phyloP scores from a whole-genome alignment of 1,140 invertebrate species.

The Apis florea region DNA sequence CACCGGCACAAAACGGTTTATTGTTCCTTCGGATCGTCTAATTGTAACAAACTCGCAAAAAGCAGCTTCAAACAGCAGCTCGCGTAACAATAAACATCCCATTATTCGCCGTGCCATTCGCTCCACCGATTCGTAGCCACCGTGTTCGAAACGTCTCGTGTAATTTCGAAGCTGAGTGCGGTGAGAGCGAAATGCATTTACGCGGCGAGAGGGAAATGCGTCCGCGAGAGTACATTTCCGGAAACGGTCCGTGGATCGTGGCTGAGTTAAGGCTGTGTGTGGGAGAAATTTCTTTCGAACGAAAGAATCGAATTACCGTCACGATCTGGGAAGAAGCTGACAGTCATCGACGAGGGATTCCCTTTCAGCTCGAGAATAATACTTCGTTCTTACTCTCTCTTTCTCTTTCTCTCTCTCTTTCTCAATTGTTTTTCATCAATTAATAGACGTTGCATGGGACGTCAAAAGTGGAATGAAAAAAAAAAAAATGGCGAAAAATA shows the following conservation, averaged over 20 bases:
- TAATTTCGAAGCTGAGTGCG: neutral
- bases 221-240: conserved; percentile 10
- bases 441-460: too few relatives aligned
- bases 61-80: neutral
- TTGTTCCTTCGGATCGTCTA: neutral
- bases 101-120: neutral
- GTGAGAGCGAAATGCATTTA: neutral
- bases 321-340: neutral
- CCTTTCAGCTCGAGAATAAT: conserved; percentile 19
- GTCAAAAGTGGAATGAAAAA: too few relatives aligned
- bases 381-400: neutral
- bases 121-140: neutral
- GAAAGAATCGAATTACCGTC: conserved; percentile 39
- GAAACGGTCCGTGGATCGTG: neutral
- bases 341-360: neutral
- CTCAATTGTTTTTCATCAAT: neutral
- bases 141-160: neutral
- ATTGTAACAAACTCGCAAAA: conserved; percentile 6
- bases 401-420: too few relatives aligned
- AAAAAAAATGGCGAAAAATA: too few relatives aligned
- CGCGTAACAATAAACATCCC: neutral
- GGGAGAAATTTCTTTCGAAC: conserved; percentile 5
- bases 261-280: neutral
- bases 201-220: neutral
- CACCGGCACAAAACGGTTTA: neutral